Base-by-base conservation (phyloP, 2,888 invertebrate species). In the Andrena praecox region DNA sequence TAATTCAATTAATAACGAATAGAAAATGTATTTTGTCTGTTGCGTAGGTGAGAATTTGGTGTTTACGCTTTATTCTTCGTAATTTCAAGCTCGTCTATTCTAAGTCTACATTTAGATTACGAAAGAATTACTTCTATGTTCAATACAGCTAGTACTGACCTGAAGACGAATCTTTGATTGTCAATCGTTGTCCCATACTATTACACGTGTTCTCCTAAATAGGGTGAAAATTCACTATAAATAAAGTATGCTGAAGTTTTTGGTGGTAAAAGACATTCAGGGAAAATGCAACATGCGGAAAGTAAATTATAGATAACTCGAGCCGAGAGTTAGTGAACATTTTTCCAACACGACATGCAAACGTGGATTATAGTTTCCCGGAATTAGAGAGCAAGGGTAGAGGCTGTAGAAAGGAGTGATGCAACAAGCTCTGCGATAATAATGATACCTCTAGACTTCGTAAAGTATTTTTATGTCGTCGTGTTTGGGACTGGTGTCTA, bases 401-500 rank as follows among this genome's bases (percentile, higher is more conserved):
- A 42, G 27, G 42, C 27, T n/a, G 35, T 27, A 27, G 29, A 56
- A 10, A 54, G 24, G 24, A 56, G 3, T 56, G 56, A 24, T 56
- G 24, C 10, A 56, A 20, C 52, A 56, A 29, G 6, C 12, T 29
- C 35, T 71, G 63, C 60, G 31, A 59, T 35, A 77, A 77, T 62
- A 66, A 63, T 31, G 77, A 85, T 93, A 93, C 93, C 93, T 93
- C 91, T 91, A 92, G 77, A 87, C 82, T 85, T 91, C 87, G 83
- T 87, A 86, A 68, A 89, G 77, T 80, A 83, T 88, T 85, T 93
- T 91, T 73, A 89, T 87, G 79, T 92, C 91, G 75, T 91, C 90
- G 79, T 90, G 84, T 89, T 90, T 90, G 78, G 90, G 85, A 88
- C 91, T 91, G 85, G 91, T 91, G 89, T 92, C 92, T 91, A 93